Conservation (phyloP, 2,888 invertebrate species). For the Eumacrocentrus americanus region DNA sequence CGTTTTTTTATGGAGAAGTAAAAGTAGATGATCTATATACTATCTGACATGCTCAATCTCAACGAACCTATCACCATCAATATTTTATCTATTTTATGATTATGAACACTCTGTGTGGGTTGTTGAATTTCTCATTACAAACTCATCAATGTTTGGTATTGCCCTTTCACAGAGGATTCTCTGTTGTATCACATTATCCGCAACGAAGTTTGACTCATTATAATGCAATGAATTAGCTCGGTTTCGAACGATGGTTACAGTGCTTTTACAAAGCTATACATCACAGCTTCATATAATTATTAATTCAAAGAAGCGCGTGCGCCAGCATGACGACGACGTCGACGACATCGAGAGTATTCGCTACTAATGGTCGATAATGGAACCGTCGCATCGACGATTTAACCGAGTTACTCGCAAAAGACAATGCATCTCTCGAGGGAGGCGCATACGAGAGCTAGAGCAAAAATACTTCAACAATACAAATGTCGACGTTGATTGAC, state of each 20-base stretch:
- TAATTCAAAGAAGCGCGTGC: conserved; percentile 9
- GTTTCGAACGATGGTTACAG: background rate
- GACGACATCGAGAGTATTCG: conserved; percentile 37
- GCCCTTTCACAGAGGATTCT: no score
- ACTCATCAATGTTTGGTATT: no score
- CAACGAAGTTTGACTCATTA: no score
- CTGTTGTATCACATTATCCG: no score
- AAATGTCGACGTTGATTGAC: no score
- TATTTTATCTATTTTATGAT: no score
- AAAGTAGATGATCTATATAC: no score
- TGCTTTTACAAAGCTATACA: background rate
- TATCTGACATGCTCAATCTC: no score
- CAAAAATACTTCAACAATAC: background rate
- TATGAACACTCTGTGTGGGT: no score
- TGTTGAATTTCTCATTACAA: no score
- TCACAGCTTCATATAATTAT: background rate
- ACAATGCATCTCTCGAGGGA: conserved; percentile 1
- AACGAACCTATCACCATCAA: no score
- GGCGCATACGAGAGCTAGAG: background rate
- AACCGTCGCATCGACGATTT: conserved; percentile 42
- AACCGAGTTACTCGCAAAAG: conserved; percentile 46
- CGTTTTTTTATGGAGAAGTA: no score
- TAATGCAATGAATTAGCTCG: background rate
- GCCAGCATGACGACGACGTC: conserved; percentile 26
- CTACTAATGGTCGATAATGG: conserved; percentile 57